Base-by-base conservation (phyloP, 2,113 vertebrate species). In the Myrmophylax atrothorax region DNA sequence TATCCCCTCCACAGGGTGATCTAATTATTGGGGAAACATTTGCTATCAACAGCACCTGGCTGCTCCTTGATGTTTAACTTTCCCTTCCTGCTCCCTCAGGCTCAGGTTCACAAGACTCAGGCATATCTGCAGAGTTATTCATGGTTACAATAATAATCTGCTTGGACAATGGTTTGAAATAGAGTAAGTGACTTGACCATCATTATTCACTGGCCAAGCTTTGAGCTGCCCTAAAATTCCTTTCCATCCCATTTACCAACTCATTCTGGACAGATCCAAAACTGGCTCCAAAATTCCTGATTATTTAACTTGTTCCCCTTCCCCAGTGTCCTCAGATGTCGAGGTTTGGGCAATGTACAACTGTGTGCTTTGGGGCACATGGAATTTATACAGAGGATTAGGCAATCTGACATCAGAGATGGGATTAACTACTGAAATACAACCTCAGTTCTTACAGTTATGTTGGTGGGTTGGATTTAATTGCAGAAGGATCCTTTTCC, bases 1-100 rank as follows among this genome's bases (percentile, higher is more conserved):
- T 26, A 22, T 74, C 42, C 18, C 75, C 67, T 53, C 28, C 40
- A 62, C 37, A 38, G 28, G 26, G 73, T 20, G 42, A 93, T 63
- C 25, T 72, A 84, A 83, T 90, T 93, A 86, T 92, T 96, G 58
- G 58, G 79, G 84, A 93, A 96, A 92, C 53, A 35, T 96, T 87
- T 87, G 73, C 90, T 92, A 96, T 62, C 6, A 26, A 59, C 88
- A 90, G 28, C 92, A 96, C 92, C 94, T 96, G 94, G 69, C 62
- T 93, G 53, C 58, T 82, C 73, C 82, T 82, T 84, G 68, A 73
- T 92, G 69, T 90, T 94, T 90, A 69, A 90, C 56, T 95, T 96
- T 83, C 81, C 81, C 63, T 64, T 84, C 73, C 40, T 24, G 13
- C 84, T 88, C 49, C 31, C 49, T 49, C 44, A 94, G 49, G 56